phyloP scores from a whole-genome alignment of 2,113 vertebrate species.

The Dasyornis broadbenti region DNA sequence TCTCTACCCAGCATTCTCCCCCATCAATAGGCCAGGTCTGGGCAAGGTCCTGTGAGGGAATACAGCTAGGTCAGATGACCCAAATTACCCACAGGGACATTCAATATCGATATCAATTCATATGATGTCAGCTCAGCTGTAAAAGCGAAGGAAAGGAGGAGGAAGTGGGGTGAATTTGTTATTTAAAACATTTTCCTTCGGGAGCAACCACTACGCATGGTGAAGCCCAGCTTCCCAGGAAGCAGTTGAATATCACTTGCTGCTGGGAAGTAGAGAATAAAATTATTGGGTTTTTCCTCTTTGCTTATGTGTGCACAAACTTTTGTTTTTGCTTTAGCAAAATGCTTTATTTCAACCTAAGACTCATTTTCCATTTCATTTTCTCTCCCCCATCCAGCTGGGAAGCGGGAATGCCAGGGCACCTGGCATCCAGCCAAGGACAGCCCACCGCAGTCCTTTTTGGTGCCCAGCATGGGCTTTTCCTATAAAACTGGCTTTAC shows the following conservation, averaged over 20 bases:
- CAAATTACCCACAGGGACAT: neutral
- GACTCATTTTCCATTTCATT: neutral
- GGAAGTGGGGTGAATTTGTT: neutral
- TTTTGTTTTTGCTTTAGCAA: neutral
- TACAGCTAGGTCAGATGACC: neutral
- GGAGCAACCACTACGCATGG: fast-evolving
- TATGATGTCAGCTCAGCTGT: neutral
- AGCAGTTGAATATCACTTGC: neutral
- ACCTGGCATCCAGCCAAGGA: neutral
- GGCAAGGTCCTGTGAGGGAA: too few relatives aligned
- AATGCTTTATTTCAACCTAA: neutral
- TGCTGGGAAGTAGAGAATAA: neutral
- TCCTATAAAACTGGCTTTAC: neutral
- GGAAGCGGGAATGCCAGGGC: neutral
- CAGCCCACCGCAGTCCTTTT: neutral
- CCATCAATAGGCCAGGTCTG: neutral
- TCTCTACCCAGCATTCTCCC: neutral
- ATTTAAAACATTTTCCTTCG: neutral
- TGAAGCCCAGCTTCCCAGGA: neutral
- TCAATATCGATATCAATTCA: too few relatives aligned
- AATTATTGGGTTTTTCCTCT: neutral
- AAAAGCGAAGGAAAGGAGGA: neutral
- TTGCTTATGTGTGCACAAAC: neutral
- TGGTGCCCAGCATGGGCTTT: neutral
- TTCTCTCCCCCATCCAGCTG: neutral